Evolutionary conservation across 2,888 invertebrate genomes (phyloP), one percentile per base, ranked within the genome.

Genomic region (Nephrotoma flavescens): DNA sequence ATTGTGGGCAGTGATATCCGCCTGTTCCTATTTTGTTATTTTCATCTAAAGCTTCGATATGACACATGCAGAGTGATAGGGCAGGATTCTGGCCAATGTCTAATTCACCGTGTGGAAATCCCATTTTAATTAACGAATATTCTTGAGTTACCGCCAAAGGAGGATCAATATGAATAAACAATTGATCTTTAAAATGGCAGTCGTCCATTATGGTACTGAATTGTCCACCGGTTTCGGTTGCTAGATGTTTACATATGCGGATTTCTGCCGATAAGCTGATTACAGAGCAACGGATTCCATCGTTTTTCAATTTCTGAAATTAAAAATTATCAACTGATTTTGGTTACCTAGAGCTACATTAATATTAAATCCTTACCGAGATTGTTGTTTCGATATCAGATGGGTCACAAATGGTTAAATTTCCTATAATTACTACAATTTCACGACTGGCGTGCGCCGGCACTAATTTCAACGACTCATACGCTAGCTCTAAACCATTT

Each of bases 191-290:
- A 88, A 92, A 96, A 91, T 97, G 97, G 83, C 93, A 93, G 89
- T 97, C 97, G 90, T 98, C 97, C 83, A 97, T 91, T n/a, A 96
- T 95, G 4, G 97, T 95, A 87, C 96, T 95, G 91, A 98, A 98
- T 52, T 95, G 94, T 12, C 98, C 98, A 88, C 95, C 95, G 0
- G 99, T 99, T 88, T 96, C 95, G 89, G 95, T 94, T 87, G 97
- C 96, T 88, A 99, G 92, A 89, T 95, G 94, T 89, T 96, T 96
- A 90, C 97, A 98, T 44, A 99, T 95, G 88, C 96, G 95, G 9
- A 99, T 96, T 93, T 99, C 99, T 1, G 99, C 99, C 4, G 98
- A 96, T 85, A 99, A 92, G 57, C 98, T 98, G 89, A 99, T 97
- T 0, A 99, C 96, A 12, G 98, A 99, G 90, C 97, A 98, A 87